Evolutionary conservation across 2,888 invertebrate species (phyloP).

Genomic region (Stenichneumon culpator): DNA sequence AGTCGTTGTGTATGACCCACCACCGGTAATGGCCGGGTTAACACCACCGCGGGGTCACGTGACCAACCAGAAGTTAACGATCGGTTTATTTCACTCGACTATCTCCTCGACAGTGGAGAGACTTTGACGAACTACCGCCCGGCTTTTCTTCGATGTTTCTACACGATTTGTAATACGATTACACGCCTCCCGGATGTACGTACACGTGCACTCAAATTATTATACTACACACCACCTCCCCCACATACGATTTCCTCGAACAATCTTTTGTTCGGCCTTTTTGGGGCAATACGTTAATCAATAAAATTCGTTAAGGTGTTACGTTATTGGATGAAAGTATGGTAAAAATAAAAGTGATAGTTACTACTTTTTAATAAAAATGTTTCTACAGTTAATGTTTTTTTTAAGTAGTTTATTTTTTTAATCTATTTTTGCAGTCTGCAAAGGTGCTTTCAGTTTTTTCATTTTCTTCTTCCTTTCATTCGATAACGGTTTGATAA

Average conservation of each 20-base stretch:
- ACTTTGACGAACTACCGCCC: slow-evolving; percentile 19
- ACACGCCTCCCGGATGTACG: slow-evolving; percentile 58
- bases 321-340: neutral
- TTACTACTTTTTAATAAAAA: neutral
- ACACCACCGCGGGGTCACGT: slow-evolving; percentile 75
- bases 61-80: slow-evolving; percentile 80
- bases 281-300: neutral
- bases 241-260: slow-evolving; percentile 3
- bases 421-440: neutral
- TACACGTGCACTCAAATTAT: slow-evolving; percentile 50
- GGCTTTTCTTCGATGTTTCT: slow-evolving; percentile 45
- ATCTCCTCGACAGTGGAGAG: slow-evolving; percentile 21
- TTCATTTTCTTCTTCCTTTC: slow-evolving; percentile 15
- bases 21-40: slow-evolving; percentile 76
- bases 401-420: neutral
- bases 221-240: neutral
- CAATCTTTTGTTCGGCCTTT: slow-evolving; percentile 21
- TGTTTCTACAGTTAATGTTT: neutral
- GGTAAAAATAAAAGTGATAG: neutral
- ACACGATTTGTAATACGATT: slow-evolving; percentile 47
- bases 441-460: slow-evolving; percentile 1
- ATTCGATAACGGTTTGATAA: neutral
- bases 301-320: slow-evolving; percentile 3
- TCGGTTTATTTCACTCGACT: slow-evolving; percentile 73
- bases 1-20: slow-evolving; percentile 57